Evolutionary conservation across 1,140 invertebrate species (phyloP).

Genomic region (Pseudomyrmex concolor): DNA sequence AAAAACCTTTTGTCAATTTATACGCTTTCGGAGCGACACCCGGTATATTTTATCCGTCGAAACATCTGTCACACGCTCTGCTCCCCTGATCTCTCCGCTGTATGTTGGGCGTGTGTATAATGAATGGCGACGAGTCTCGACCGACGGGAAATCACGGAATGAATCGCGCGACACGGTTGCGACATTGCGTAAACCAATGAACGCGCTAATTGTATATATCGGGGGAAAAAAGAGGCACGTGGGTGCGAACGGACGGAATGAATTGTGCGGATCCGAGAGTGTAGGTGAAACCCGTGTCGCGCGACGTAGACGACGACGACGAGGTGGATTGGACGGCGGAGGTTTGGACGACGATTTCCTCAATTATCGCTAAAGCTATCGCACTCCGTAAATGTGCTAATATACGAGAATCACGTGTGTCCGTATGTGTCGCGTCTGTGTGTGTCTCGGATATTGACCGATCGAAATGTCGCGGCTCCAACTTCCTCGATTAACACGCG

Average conservation of each 20-base stretch:
- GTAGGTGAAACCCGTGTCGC: background rate
- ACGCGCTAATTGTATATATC: constrained; percentile 46
- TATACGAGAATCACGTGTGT: too few species aligned
- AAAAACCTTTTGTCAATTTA: background rate
- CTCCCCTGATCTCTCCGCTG: constrained; percentile 19
- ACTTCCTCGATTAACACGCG: constrained; percentile 11
- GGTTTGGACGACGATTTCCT: constrained; percentile 49
- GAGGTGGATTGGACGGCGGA: constrained; percentile 30
- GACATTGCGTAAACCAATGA: constrained; percentile 56
- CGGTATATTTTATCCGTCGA: constrained; percentile 9
- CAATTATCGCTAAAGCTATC: constrained; percentile 41
- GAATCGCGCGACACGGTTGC: constrained; percentile 38
- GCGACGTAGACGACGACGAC: background rate
- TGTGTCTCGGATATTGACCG: constrained; percentile 14
- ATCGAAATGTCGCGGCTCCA: constrained; percentile 1
- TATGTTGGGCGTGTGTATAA: constrained; percentile 25
- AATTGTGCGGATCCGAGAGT: constrained; percentile 48
- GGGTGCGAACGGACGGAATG: constrained; percentile 43
- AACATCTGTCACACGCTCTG: constrained; percentile 3
- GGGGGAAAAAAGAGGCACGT: constrained; percentile 21
- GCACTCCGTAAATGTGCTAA: background rate
- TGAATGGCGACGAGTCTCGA: constrained; percentile 30
- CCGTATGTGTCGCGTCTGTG: background rate
- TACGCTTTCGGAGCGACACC: background rate
- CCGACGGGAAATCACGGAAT: constrained; percentile 42